Evolutionary conservation across 2,888 invertebrate species (phyloP), one percentile per base, ranked within the genome.

Genomic region (Eristalis tenax): DNA sequence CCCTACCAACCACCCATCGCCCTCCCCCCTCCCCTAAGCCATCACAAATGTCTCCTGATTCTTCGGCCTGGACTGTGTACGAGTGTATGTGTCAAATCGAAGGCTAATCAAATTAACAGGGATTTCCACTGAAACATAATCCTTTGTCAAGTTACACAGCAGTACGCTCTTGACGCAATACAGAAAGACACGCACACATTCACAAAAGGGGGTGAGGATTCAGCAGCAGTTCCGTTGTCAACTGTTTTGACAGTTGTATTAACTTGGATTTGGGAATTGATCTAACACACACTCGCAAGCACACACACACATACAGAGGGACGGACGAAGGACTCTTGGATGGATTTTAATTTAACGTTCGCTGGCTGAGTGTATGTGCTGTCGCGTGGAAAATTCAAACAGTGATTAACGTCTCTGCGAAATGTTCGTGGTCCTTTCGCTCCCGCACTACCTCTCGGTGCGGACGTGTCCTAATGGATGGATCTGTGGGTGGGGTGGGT

Each of bases 291-390:
- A 86, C 83, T 78, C 26, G n/a, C 28, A 18, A 28, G 8, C 28
- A 15, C 43, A 23, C 18, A 65, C 40, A 66, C 26, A 40, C 73
- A 35, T 35, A 69, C 35, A 8, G 32, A 32, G 8, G 10, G 6
- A 1, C 10, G 8, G 32, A 40, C n/a, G 57, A 78, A 69, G 75
- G 65, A 65, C 40, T 56, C 86, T 63, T 75, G 76, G 76, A 76
- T 87, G 80, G 87, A 87, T 87, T 87, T 87, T 87, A 87, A 87
- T 83, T 87, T 87, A 87, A 87, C 87, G 87, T 83, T 87, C 79
- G 83, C 50, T 75, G 64, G 38, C 4, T 82, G 82, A 70, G 76
- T 82, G 68, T 71, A 73, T 87, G 87, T 83, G 83, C 87, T 76
- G 83, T 76, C 79, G 87, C 79, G 87, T 83, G 79, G 83, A 83